Evolutionary conservation across 2,113 vertebrate species (phyloP).

Genomic region (Cnemophilus loriae): DNA sequence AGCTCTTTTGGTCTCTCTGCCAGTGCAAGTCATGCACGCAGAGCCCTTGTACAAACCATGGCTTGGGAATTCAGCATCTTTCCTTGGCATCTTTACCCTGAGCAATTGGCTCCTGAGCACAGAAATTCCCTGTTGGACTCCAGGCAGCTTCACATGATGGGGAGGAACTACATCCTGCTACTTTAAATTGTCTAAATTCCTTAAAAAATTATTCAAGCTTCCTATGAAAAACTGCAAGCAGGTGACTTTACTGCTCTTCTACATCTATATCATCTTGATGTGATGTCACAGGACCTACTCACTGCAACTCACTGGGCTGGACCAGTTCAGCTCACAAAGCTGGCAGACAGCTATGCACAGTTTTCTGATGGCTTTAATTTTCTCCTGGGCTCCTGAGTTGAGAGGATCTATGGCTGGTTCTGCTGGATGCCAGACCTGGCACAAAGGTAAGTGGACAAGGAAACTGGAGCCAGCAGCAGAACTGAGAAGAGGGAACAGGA

Average conservation of each 20-base stretch:
- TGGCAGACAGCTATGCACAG: background rate
- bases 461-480: background rate
- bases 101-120: background rate
- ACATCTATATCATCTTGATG: background rate
- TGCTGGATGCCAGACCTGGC: background rate
- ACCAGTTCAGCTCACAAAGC: background rate
- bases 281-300: background rate
- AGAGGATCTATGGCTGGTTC: background rate
- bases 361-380: background rate
- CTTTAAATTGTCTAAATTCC: background rate
- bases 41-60: background rate
- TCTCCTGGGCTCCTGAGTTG: background rate
- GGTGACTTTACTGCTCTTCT: background rate
- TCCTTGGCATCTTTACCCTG: background rate
- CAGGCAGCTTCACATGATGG: background rate
- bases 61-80: background rate
- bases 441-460: background rate
- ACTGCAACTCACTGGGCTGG: background rate
- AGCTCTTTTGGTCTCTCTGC: background rate
- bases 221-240: background rate
- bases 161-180: background rate
- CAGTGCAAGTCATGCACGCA: background rate
- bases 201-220: background rate
- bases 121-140: background rate
- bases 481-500: background rate